These are phyloP conservation scores for Phalacrocorax brasilianus DNA, from an alignment of 2,113 vertebrate species.

Conservation along the genomic window DNA sequence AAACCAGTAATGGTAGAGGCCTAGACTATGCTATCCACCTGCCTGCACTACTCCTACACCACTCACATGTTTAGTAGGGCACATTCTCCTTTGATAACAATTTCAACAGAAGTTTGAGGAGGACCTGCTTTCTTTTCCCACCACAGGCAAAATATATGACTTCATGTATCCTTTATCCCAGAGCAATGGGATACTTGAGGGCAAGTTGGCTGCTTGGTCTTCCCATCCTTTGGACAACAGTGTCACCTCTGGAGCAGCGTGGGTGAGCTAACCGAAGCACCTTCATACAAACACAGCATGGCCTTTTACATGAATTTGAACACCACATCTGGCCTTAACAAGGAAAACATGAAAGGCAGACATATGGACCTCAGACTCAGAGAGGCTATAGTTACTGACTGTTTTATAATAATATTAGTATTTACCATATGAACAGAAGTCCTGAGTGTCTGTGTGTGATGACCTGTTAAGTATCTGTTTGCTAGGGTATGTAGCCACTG, in stretches of 20 bases:
- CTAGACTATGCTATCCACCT: background rate
- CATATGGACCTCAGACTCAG: background rate
- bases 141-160: background rate
- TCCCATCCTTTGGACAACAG: background rate
- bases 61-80: fast-evolving
- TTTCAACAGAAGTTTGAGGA: background rate
- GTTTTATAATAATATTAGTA: background rate
- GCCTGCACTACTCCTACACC: background rate
- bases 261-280: background rate
- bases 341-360: background rate
- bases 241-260: background rate
- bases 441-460: background rate
- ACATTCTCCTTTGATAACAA: background rate
- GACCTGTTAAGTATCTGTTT: background rate
- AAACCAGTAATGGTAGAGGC: background rate
- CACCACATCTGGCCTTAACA: background rate
- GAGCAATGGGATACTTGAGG: background rate
- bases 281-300: background rate
- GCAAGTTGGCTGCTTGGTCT: background rate
- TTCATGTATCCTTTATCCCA: background rate
- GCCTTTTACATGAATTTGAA: background rate
- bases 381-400: background rate
- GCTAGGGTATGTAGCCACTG: background rate
- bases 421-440: background rate
- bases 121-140: background rate